phyloP scores from a whole-genome alignment of 2,888 invertebrate species.

The Asteroscopus sphinx region DNA sequence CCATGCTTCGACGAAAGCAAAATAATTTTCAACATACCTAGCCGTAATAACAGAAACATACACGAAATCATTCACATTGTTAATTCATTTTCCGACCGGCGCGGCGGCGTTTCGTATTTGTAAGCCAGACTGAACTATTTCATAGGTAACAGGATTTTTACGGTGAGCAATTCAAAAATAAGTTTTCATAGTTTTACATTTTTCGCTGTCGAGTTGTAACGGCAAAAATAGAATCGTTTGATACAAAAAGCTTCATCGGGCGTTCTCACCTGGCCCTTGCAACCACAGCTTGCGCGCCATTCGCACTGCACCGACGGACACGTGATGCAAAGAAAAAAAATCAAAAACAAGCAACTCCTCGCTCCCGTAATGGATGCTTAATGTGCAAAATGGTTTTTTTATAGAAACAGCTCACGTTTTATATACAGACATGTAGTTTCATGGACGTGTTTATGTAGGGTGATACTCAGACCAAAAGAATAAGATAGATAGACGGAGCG shows the following conservation, averaged over 20 bases:
- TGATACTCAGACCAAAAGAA: no score
- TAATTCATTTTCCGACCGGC: constrained; percentile 39
- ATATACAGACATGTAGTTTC: constrained; percentile 5
- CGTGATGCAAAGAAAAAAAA: constrained; percentile 55
- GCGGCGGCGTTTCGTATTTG: constrained; percentile 44
- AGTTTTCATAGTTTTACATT: constrained; percentile 57
- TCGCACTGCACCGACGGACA: constrained; percentile 48
- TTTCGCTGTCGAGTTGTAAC: constrained; percentile 36
- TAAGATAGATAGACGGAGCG: no score
- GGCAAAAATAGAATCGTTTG: constrained; percentile 58
- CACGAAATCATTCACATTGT: constrained; percentile 23
- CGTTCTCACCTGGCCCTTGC: constrained; percentile 68
- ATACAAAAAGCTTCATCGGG: constrained; percentile 69
- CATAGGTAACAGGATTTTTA: constrained; percentile 39
- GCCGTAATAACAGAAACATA: constrained; percentile 3
- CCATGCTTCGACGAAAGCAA: constrained; percentile 2
- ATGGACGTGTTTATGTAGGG: not conserved
- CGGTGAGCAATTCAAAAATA: constrained; percentile 57
- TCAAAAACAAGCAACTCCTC: constrained; percentile 44
- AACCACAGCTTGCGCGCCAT: constrained; percentile 51
- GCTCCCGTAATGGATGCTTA: constrained; percentile 60
- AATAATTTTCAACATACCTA: not conserved
- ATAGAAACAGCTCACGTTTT: constrained; percentile 27
- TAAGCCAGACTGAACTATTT: constrained; percentile 36
- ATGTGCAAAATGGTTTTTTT: constrained; percentile 54